These are phyloP conservation scores for Anniella stebbinsi DNA, from an alignment of 2,797 vertebrate genomes.

Conservation along the genomic window DNA sequence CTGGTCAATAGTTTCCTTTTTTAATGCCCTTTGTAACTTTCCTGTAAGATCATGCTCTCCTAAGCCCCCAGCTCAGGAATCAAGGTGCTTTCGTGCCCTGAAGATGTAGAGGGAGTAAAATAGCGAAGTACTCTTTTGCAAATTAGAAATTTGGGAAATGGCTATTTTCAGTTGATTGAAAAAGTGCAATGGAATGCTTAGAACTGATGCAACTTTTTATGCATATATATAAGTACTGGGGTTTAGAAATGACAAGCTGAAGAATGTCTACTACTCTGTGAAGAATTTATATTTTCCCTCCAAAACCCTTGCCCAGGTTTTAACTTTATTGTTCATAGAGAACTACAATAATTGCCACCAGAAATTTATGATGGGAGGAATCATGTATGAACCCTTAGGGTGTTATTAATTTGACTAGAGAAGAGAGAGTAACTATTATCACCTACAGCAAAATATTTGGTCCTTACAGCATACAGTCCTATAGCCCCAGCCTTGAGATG, in stretches of 20 bases:
- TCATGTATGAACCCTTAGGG: neutral
- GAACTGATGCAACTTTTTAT: neutral
- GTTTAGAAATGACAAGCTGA: neutral
- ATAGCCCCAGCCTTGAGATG: too few relatives aligned
- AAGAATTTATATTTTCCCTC: neutral
- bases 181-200: neutral
- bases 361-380: neutral
- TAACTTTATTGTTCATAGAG: neutral
- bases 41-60: neutral
- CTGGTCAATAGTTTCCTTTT: slow-evolving; percentile 17
- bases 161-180: neutral
- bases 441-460: neutral
- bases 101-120: neutral
- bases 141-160: neutral
- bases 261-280: neutral
- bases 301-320: neutral
- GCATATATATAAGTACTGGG: neutral
- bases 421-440: neutral
- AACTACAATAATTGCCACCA: neutral
- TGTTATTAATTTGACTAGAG: neutral
- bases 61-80: neutral
- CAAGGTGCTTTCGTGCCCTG: neutral
- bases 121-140: neutral
- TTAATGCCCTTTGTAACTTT: neutral
- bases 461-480: too few relatives aligned